Conservation (phyloP, 1,140 invertebrate genomes). For the Lordiphosa collinella region DNA sequence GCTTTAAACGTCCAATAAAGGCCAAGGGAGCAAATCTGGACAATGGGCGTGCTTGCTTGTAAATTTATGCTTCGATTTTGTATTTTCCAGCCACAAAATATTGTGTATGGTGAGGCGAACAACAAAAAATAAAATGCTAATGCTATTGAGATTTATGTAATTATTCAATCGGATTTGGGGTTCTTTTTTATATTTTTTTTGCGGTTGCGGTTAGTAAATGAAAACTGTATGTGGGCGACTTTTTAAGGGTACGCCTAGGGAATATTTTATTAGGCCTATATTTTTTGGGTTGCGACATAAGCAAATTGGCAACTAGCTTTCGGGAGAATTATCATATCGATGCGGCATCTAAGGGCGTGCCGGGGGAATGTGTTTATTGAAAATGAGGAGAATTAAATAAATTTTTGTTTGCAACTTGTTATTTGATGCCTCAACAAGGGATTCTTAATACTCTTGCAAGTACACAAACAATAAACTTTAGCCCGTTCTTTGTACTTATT, state of each 20-base stretch:
- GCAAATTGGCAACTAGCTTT: constrained; percentile 17
- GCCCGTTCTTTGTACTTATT: too few species aligned
- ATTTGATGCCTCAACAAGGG: too few species aligned
- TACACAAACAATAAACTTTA: too few species aligned
- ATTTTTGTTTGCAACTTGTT: too few species aligned
- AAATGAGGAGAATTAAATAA: too few species aligned
- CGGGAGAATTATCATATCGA: neutral
- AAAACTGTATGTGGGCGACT: constrained; percentile 54
- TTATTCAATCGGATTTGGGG: constrained; percentile 69
- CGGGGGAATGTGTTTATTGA: too few species aligned
- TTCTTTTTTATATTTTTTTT: constrained; percentile 17
- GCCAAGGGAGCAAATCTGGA: constrained; percentile 38
- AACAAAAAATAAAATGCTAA: constrained; percentile 55
- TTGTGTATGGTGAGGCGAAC: constrained; percentile 21
- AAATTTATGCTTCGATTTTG: constrained; percentile 74
- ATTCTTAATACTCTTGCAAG: too few species aligned
- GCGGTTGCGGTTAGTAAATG: constrained; percentile 38
- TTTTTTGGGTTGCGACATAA: constrained; percentile 4
- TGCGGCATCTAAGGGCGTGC: too few species aligned
- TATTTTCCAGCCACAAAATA: constrained; percentile 34
- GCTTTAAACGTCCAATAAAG: constrained; percentile 76
- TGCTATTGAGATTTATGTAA: constrained; percentile 69
- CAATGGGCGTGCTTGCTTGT: constrained; percentile 55
- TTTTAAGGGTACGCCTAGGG: constrained; percentile 15
- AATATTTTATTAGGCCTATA: constrained; percentile 36